A percentile compares a stretch with the other conserved stretches of the same genome.
These are phyloP conservation scores for Leptinotarsa peninsularis DNA, from an alignment of 2,888 invertebrate genomes.

Conservation along the genomic window DNA sequence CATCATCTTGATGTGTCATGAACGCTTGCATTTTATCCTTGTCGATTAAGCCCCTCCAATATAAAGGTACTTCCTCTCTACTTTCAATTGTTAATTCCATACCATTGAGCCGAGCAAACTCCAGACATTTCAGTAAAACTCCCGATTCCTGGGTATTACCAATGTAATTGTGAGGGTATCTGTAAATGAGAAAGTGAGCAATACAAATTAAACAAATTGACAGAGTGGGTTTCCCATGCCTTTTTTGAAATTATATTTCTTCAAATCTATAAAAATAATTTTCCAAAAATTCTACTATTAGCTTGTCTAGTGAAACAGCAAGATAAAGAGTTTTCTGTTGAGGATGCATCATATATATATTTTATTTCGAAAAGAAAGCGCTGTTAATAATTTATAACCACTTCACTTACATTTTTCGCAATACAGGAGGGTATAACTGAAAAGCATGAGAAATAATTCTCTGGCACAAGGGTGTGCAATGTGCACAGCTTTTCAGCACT, in stretches of 20 bases:
- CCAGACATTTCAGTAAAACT: slow-evolving; percentile 67
- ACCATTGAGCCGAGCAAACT: slow-evolving; percentile 68
- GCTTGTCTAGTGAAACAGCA: no score
- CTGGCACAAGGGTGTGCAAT: slow-evolving; percentile 59
- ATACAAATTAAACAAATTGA: no score
- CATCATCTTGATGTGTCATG: slow-evolving; percentile 71
- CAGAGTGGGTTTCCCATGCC: no score
- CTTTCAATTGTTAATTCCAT: slow-evolving; percentile 52
- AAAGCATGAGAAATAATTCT: slow-evolving; percentile 62
- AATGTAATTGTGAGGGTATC: slow-evolving; percentile 52
- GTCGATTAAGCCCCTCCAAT: slow-evolving; percentile 71
- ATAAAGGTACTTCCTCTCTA: slow-evolving; percentile 48
- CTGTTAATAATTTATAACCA: neutral
- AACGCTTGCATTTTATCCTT: slow-evolving; percentile 69
- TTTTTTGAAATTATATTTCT: neutral
- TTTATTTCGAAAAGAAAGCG: no score
- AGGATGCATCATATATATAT: no score
- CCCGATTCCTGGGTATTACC: slow-evolving; percentile 55
- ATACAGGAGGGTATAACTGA: slow-evolving; percentile 58
- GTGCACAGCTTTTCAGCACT: slow-evolving; percentile 54
- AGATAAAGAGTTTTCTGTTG: no score
- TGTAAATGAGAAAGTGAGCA: slow-evolving; percentile 33
- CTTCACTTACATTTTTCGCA: slow-evolving; percentile 57
- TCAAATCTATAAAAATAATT: neutral
- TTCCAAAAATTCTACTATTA: neutral